Evolutionary conservation across 2,113 vertebrate species (phyloP).

Genomic region (Hemibagrus wyckioides): DNA sequence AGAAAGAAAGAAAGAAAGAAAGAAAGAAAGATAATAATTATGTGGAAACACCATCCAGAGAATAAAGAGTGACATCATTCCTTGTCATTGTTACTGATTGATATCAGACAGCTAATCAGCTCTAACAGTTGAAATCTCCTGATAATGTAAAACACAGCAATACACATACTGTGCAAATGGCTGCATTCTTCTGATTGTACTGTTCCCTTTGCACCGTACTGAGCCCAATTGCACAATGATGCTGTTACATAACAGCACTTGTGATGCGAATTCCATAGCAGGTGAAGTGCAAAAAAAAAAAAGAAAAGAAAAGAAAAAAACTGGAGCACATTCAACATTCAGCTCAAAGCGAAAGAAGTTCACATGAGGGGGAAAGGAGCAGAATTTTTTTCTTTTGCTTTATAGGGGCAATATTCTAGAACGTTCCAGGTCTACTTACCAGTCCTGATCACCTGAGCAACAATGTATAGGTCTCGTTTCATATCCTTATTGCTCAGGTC

Average conservation of each 20-base stretch:
- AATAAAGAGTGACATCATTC: neutral
- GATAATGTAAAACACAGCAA: neutral
- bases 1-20: too few relatives aligned
- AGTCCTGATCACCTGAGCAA: slow-evolving; percentile 94
- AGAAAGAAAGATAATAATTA: too few relatives aligned
- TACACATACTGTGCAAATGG: neutral
- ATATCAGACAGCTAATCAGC: neutral
- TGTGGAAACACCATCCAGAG: neutral
- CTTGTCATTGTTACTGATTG: neutral
- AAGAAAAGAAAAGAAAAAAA: neutral
- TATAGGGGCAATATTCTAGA: neutral
- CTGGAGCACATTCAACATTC: slow-evolving; percentile 20
- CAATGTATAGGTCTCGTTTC: slow-evolving; percentile 96
- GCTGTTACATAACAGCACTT: slow-evolving; percentile 36
- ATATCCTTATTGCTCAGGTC: slow-evolving; percentile 98
- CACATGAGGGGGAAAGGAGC: neutral
- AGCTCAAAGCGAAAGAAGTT: neutral
- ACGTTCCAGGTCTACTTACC: slow-evolving; percentile 70
- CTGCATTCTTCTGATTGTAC: slow-evolving; percentile 2
- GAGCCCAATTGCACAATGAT: neutral
- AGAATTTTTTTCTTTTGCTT: neutral
- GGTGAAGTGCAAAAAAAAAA: neutral
- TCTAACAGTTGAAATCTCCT: neutral
- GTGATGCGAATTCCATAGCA: slow-evolving; percentile 30
- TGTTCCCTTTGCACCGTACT: neutral